Percentiles rank a stretch among this genome's conserved stretches.
phyloP scores from a whole-genome alignment of 2,113 vertebrate species.

The Athene cunicularia region DNA sequence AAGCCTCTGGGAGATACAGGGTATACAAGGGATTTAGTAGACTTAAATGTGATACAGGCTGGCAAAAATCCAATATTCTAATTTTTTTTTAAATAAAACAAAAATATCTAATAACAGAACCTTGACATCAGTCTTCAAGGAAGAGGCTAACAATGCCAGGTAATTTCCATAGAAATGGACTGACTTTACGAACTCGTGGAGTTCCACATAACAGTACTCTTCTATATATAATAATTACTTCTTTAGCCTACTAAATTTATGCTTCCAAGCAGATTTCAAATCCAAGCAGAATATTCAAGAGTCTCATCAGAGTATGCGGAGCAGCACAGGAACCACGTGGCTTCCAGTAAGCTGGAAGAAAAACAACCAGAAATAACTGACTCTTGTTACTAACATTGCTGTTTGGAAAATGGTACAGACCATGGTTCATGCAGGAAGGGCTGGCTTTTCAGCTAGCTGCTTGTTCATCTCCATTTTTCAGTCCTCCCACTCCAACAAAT shows the following conservation, averaged over 20 bases:
- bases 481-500: slow-evolving; percentile 17
- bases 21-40: neutral
- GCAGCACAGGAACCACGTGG: neutral
- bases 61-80: neutral
- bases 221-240: neutral
- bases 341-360: neutral
- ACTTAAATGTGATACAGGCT: neutral
- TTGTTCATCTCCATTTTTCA: slow-evolving; percentile 3
- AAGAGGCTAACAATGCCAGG: neutral
- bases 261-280: slow-evolving; percentile 1
- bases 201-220: neutral
- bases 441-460: slow-evolving; percentile 39
- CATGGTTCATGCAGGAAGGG: neutral
- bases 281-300: neutral
- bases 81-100: neutral
- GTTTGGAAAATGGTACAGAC: neutral
- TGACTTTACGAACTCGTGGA: neutral
- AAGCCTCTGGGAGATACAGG: neutral
- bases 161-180: neutral
- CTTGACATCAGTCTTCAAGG: neutral
- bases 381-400: neutral
- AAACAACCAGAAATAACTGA: neutral
- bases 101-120: neutral
- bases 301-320: neutral
- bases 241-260: neutral